phyloP scores from a whole-genome alignment of 2,113 vertebrate genomes.

The Anguilla rostrata region DNA sequence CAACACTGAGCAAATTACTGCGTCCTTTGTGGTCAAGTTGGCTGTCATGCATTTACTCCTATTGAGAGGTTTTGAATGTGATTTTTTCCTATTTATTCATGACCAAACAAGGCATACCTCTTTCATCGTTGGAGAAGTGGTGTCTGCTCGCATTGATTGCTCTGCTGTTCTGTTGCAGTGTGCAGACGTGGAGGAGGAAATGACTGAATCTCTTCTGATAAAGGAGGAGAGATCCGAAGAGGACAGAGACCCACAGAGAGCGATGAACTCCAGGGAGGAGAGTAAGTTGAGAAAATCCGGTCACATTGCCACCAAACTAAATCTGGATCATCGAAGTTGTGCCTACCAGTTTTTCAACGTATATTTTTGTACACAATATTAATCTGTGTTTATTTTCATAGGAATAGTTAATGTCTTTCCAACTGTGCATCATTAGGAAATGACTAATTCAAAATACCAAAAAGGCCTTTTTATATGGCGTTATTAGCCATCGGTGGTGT shows the following conservation, averaged over 20 bases:
- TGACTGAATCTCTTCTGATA: constrained; percentile 11
- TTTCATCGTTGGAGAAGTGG: neutral
- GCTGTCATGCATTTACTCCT: too few species aligned
- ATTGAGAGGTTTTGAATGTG: neutral
- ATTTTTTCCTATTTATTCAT: too few species aligned
- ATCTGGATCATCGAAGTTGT: neutral
- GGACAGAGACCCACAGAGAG: neutral
- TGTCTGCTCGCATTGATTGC: neutral
- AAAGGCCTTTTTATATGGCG: too few species aligned
- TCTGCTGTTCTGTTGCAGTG: neutral
- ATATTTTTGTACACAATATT: too few species aligned
- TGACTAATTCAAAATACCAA: too few species aligned
- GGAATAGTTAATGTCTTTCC: too few species aligned
- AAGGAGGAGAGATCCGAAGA: constrained; percentile 23
- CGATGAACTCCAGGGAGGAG: constrained; percentile 53
- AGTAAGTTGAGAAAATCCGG: constrained; percentile 47
- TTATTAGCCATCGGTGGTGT: too few species aligned
- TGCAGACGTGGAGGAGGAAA: constrained; percentile 21
- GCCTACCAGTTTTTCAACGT: neutral
- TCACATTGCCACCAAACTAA: neutral
- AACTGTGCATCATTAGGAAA: too few species aligned
- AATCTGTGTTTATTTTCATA: too few species aligned
- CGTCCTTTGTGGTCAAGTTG: too few species aligned
- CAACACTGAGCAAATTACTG: too few species aligned
- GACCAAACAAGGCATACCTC: neutral